Evolutionary conservation across 2,113 vertebrate genomes (phyloP).

Genomic region (Pogona vitticeps): DNA sequence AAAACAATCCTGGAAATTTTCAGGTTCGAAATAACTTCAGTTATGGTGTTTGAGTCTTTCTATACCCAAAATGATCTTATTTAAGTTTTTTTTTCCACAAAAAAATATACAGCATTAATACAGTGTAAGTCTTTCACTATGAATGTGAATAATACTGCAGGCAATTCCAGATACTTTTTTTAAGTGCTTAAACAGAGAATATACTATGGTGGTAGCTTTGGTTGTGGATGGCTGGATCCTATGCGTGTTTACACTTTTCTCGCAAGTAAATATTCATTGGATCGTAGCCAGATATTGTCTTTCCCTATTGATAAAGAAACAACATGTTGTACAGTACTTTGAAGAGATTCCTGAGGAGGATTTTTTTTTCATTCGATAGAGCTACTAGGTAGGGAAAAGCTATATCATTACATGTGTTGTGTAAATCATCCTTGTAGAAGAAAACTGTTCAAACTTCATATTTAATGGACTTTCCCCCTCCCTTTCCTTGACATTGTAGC

Average conservation of each 20-base stretch:
- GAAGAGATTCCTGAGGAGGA: constrained; percentile 67
- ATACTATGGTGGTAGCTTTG: constrained; percentile 68
- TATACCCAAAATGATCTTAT: constrained; percentile 77
- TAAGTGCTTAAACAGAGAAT: constrained; percentile 66
- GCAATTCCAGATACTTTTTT: constrained; percentile 67
- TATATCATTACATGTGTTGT: constrained; percentile 74
- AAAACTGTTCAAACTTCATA: constrained; percentile 63
- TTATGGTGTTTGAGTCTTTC: constrained; percentile 78
- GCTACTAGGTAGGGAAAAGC: constrained; percentile 72
- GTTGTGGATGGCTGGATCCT: constrained; percentile 32
- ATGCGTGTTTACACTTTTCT: not conserved
- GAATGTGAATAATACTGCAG: constrained; percentile 68
- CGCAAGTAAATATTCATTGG: not conserved
- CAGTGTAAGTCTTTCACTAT: constrained; percentile 74
- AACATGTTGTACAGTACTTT: constrained; percentile 69
- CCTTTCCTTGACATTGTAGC: constrained; percentile 76
- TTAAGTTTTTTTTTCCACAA: constrained; percentile 72
- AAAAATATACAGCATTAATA: constrained; percentile 73
- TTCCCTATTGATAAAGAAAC: constrained; percentile 70
- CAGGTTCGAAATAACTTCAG: constrained; percentile 73
- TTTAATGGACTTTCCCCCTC: constrained; percentile 69
- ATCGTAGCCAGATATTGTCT: constrained; percentile 61
- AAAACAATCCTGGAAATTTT: constrained; percentile 72
- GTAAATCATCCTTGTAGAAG: constrained; percentile 76
- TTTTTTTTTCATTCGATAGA: constrained; percentile 74